phyloP scores from a whole-genome alignment of 2,113 vertebrate species.

The Cranoglanis bouderius region DNA sequence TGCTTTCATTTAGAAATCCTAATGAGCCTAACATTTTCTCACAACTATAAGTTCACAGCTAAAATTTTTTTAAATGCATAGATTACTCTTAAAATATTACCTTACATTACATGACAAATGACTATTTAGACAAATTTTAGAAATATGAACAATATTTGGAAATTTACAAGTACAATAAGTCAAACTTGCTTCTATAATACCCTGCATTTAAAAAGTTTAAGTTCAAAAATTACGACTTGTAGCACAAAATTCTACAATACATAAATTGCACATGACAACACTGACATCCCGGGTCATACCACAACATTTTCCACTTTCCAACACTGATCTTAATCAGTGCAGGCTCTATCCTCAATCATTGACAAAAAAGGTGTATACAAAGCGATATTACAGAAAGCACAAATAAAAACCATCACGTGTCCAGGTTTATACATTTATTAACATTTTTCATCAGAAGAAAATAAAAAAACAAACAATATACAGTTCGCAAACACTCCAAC shows the following conservation, averaged over 20 bases:
- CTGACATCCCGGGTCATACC: neutral
- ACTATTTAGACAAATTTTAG: neutral
- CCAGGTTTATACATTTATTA: constrained; percentile 11
- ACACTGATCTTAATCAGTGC: neutral
- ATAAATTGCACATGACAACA: neutral
- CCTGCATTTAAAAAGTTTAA: neutral
- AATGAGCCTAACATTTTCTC: neutral
- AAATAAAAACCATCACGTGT: neutral
- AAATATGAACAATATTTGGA: neutral
- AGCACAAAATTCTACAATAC: neutral
- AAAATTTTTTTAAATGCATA: neutral
- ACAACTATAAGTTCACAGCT: neutral
- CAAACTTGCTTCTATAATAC: neutral
- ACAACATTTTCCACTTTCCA: neutral
- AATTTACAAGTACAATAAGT: neutral
- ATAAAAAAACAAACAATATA: neutral
- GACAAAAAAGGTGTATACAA: neutral
- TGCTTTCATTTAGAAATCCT: neutral
- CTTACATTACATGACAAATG: neutral
- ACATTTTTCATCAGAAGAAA: neutral
- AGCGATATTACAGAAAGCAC: neutral
- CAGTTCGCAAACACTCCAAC: neutral
- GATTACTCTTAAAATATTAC: neutral
- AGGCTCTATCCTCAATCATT: neutral
- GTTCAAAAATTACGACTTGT: too few relatives aligned